Evolutionary conservation across 2,888 invertebrate genomes (phyloP).

Genomic region (Oegoconia quadripuncta): DNA sequence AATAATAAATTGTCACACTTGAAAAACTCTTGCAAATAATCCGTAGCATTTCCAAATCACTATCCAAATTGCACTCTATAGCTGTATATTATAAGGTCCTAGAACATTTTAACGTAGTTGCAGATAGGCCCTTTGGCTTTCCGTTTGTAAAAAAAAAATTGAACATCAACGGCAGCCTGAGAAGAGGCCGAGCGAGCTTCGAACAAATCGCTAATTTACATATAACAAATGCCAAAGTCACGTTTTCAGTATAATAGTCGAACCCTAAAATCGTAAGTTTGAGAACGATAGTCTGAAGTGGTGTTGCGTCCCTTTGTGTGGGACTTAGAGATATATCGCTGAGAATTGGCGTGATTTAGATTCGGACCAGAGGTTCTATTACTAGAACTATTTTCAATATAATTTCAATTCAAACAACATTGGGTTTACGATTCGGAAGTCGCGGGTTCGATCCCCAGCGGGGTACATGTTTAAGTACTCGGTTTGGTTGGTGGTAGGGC

Average conservation of each 20-base stretch:
- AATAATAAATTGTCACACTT: slow-evolving; percentile 26
- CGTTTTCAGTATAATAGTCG: slow-evolving; percentile 60
- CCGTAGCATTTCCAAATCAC: slow-evolving; percentile 10
- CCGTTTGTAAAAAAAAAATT: slow-evolving; percentile 43
- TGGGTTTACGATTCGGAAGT: too few relatives aligned
- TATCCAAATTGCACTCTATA: slow-evolving; percentile 3
- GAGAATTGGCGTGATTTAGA: too few relatives aligned
- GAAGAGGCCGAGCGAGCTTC: slow-evolving; percentile 40
- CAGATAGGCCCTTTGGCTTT: slow-evolving; percentile 16
- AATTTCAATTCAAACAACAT: too few relatives aligned
- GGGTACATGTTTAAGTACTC: too few relatives aligned
- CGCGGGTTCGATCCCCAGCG: too few relatives aligned
- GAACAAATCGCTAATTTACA: slow-evolving; percentile 78
- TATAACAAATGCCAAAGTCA: slow-evolving; percentile 79
- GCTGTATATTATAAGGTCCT: slow-evolving; percentile 18
- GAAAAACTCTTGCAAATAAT: too few relatives aligned
- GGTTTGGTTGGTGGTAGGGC: too few relatives aligned
- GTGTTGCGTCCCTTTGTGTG: background rate
- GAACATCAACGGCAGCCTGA: slow-evolving; percentile 46
- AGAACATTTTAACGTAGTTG: slow-evolving; percentile 5
- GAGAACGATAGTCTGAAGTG: slow-evolving; percentile 23
- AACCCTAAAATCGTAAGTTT: slow-evolving; percentile 54
- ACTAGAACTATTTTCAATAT: too few relatives aligned
- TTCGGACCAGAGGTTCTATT: too few relatives aligned
- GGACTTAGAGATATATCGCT: too few relatives aligned